A percentile compares a stretch with the other conserved stretches of the same genome.
Conservation (phyloP, 2,888 invertebrate species). For the Drosophila niveifrons region DNA sequence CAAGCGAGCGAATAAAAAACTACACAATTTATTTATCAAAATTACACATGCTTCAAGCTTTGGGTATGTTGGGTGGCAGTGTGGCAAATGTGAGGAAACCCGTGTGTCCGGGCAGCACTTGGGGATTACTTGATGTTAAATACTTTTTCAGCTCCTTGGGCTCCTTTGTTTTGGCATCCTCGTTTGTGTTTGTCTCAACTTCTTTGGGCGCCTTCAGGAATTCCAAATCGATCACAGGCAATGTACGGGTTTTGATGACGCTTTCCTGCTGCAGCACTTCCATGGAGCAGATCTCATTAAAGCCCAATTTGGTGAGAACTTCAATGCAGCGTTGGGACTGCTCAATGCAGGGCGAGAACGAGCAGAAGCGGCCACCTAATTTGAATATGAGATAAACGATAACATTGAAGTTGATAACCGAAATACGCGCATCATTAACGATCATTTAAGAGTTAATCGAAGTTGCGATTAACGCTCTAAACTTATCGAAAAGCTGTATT, state of each 20-base stretch:
- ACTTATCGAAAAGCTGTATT: too few species aligned
- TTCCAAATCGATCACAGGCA: conserved; percentile 90
- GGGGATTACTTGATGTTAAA: conserved; percentile 90
- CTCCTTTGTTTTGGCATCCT: conserved; percentile 65
- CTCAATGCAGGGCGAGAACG: conserved; percentile 99
- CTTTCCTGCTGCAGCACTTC: conserved; percentile 94
- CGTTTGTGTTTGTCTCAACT: conserved; percentile 47
- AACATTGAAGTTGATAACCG: not conserved
- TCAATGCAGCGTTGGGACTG: conserved; percentile 97
- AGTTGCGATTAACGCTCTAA: not conserved
- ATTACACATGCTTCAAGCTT: conserved; percentile 43
- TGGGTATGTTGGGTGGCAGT: conserved; percentile 88
- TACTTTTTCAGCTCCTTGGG: conserved; percentile 86
- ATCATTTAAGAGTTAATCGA: not conserved
- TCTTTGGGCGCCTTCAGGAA: conserved; percentile 87
- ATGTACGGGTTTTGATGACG: conserved; percentile 89
- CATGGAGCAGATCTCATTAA: conserved; percentile 93
- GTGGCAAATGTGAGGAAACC: conserved; percentile 98
- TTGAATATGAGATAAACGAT: not conserved
- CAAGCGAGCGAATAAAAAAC: conserved; percentile 19
- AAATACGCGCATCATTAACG: not conserved
- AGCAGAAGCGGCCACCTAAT: conserved; percentile 96
- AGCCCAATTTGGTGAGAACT: conserved; percentile 90
- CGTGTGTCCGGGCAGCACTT: conserved; percentile 95
- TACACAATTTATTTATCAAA: conserved; percentile 4